Conservation (phyloP, 1,140 invertebrate genomes). For the Lucilia sericata region DNA sequence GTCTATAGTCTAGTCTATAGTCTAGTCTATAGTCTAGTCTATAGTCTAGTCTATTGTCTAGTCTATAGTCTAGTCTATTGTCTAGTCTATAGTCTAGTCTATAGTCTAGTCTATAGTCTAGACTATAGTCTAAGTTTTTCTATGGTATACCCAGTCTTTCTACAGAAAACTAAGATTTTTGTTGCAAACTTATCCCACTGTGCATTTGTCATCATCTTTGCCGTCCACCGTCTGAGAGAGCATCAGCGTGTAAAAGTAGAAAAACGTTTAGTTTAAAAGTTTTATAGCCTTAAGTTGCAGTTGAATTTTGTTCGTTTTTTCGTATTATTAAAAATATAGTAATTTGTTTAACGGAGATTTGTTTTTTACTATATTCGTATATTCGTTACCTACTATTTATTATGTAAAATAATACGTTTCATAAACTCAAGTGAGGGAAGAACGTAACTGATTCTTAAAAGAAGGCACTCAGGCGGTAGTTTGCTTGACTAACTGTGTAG, state of each 20-base stretch:
- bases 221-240: background rate
- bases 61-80: too few relatives aligned
- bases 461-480: background rate
- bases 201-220: background rate
- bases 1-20: too few relatives aligned
- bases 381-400: background rate
- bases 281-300: background rate
- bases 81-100: too few relatives aligned
- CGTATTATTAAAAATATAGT: background rate
- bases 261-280: background rate
- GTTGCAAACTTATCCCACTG: background rate
- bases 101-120: too few relatives aligned
- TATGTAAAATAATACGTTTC: constrained; percentile 8
- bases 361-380: background rate
- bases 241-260: background rate
- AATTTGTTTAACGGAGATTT: background rate
- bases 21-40: too few relatives aligned
- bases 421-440: background rate
- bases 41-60: too few relatives aligned
- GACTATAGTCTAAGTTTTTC: too few relatives aligned
- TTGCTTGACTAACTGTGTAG: background rate
- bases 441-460: too few relatives aligned
- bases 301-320: background rate
- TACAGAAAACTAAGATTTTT: too few relatives aligned
- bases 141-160: too few relatives aligned